Conservation (phyloP, 2,888 invertebrate species). For the Cryptus viduatorius region DNA sequence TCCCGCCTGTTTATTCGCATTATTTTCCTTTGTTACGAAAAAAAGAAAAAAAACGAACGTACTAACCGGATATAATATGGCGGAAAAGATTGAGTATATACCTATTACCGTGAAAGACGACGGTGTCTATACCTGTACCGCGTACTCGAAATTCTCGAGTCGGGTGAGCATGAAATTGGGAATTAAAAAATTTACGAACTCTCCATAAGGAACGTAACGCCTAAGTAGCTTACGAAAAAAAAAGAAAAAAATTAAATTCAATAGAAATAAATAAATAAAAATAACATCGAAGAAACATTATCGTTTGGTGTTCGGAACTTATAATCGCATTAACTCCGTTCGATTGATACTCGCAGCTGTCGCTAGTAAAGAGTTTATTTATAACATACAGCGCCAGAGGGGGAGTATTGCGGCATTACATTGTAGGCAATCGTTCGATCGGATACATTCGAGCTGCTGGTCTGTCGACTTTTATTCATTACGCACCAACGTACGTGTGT, state of each 20-base stretch:
- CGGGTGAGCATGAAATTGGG: constrained; percentile 44
- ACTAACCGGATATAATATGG: constrained; percentile 51
- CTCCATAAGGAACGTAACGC: not conserved
- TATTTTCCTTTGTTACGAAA: constrained; percentile 35
- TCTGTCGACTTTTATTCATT: constrained; percentile 27
- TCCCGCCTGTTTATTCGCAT: constrained; percentile 48
- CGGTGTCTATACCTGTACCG: not conserved
- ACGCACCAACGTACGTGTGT: not conserved
- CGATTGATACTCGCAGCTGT: constrained; percentile 49
- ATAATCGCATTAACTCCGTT: constrained; percentile 36
- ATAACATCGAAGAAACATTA: too few relatives aligned
- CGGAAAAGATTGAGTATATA: constrained; percentile 33
- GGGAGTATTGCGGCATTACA: constrained; percentile 45
- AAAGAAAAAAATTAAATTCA: not conserved
- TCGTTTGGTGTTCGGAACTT: not conserved
- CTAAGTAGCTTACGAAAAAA: constrained; percentile 36
- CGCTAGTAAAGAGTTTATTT: constrained; percentile 49
- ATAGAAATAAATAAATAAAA: too few relatives aligned
- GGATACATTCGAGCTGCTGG: constrained; percentile 50
- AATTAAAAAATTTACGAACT: constrained; percentile 48
- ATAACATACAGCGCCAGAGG: constrained; percentile 15
- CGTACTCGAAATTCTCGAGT: constrained; percentile 9
- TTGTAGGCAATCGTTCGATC: constrained; percentile 64
- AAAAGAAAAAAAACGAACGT: constrained; percentile 24
- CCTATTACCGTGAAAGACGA: constrained; percentile 32